These are phyloP conservation scores for Acanthurus lineatus DNA, from an alignment of 2,797 vertebrate species.

Conservation along the genomic window DNA sequence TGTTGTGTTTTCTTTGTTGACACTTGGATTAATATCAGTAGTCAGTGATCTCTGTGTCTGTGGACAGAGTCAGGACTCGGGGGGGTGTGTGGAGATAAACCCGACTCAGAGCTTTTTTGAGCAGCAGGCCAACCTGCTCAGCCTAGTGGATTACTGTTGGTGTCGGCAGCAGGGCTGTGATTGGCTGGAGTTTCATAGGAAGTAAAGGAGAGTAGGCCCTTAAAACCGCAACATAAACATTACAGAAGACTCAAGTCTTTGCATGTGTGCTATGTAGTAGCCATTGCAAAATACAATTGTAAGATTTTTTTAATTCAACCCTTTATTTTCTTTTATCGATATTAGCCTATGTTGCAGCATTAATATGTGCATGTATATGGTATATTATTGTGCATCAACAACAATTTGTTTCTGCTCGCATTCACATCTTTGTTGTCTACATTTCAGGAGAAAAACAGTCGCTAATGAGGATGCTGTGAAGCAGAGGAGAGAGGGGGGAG, in stretches of 20 bases:
- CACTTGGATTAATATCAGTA: conserved; percentile 34
- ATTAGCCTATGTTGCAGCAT: neutral
- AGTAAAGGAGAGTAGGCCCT: conserved; percentile 28
- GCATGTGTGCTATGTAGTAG: neutral
- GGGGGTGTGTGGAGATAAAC: conserved; percentile 71
- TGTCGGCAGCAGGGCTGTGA: conserved; percentile 57
- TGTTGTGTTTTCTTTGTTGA: conserved; percentile 13
- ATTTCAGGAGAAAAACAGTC: conserved; percentile 58
- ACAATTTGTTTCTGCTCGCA: conserved; percentile 16
- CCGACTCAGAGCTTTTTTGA: conserved; percentile 70
- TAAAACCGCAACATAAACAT: conserved; percentile 30
- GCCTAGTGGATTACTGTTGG: conserved; percentile 71
- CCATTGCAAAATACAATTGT: neutral
- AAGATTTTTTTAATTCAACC: neutral
- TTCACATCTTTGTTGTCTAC: conserved; percentile 29
- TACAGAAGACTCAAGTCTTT: conserved; percentile 22
- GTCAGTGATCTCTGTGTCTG: conserved; percentile 39
- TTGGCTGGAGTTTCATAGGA: conserved; percentile 47
- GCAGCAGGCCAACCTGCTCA: conserved; percentile 62
- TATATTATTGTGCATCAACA: conserved; percentile 1
- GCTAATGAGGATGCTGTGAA: conserved; percentile 57
- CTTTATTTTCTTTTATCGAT: neutral
- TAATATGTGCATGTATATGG: neutral
- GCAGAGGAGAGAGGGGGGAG: conserved; percentile 33
- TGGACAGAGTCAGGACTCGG: conserved; percentile 27